Base-by-base conservation (phyloP, 2,797 vertebrate genomes). In the Sandelia bainsii region DNA sequence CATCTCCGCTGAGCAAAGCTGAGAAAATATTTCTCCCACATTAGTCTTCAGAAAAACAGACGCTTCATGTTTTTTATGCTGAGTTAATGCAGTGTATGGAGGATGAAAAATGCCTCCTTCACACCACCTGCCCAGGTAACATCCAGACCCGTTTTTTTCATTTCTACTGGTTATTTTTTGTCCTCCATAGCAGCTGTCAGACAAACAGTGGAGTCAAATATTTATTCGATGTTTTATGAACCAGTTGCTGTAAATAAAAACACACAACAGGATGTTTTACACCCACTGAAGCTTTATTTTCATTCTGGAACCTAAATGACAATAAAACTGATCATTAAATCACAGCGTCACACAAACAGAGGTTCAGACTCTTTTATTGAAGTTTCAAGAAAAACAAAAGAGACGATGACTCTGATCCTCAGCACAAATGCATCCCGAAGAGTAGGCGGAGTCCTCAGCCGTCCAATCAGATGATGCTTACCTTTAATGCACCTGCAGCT, bases 321-420 rank as follows among this genome's bases (percentile, higher is more conserved):
- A 90, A 72, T 16, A 69, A 77, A 87, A 75, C 61, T 12, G 53
- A 32, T 11, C 37, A 1, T 23, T 54, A 58, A 90, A 91, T 89
- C 91, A 91, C 57, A 63, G 68, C 86, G 14, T 84, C 90, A 94
- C 92, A 93, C 93, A 88, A 71, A 87, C 72, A 74, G 7, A 61
- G 63, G 89, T 93, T 94, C 68, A 89, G 77, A 90, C 69, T 88
- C 58, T 90, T 93, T 94, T 94, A 94, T 94, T 94, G 82, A 91
- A 89, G 72, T 54, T 13, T 5, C 61, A 46, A 77, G 42, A 39
- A 72, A 66, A 54, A 74, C 32, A 51, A 75, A 75, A 80, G 40
- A 80, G 75, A 7, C 12, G 23, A 44, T 42, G 9, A 52, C 76
- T 71, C 40, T 0, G 48, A 48, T 62, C 62, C 67, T 68, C 32